Base-by-base conservation (phyloP, 2,888 invertebrate species). In the Gryllus longicercus region DNA sequence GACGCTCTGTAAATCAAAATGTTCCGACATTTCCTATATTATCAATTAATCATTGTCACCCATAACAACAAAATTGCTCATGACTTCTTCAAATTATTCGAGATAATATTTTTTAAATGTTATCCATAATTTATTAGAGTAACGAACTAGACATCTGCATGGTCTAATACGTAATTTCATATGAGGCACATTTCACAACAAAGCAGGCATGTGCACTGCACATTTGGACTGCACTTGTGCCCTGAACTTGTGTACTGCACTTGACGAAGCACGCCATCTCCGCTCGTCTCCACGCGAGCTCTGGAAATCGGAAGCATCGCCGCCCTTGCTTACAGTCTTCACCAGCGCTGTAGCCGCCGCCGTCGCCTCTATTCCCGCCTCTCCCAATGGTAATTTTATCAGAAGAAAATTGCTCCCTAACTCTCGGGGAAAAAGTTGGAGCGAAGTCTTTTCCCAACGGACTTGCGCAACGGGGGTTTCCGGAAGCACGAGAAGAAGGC, bases 331-430 rank as follows among this genome's bases (percentile, higher is more conserved):
- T n/a, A n/a, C 21, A 5, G 18, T 74, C 18, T 74, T 74, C 21
- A 74, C 5, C 21, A 11, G 18, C 5, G 18, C 74, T 74, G 74
- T 74, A 63, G n/a, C 63, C 63, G 14, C n/a, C 63, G 63, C n/a
- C 63, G 63, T 14, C 8, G 63, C 14, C 63, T 1, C 16, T 63
- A 63, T 63, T 63, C n/a, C 63, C 14, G n/a, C 63, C 63, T 63
- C 63, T 63, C n/a, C 63, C 63, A n/a, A 63, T 63, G 63, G 63
- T 63, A 63, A 63, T 63, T 63, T 63, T 63, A 63, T 63, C 63
- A 63, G 16, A 63, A 63, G 63, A 63, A 63, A 63, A 63, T 63
- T 63, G 63, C 63, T 63, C n/a, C n/a, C 16, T n/a, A 63, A 63
- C 63, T 63, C 16, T 63, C n/a, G 11, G n/a, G 63, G 63, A n/a